A percentile compares a stretch with the other conserved stretches of the same genome.
Conservation (phyloP, 2,113 vertebrate species). For the Sigmodon hispidus region DNA sequence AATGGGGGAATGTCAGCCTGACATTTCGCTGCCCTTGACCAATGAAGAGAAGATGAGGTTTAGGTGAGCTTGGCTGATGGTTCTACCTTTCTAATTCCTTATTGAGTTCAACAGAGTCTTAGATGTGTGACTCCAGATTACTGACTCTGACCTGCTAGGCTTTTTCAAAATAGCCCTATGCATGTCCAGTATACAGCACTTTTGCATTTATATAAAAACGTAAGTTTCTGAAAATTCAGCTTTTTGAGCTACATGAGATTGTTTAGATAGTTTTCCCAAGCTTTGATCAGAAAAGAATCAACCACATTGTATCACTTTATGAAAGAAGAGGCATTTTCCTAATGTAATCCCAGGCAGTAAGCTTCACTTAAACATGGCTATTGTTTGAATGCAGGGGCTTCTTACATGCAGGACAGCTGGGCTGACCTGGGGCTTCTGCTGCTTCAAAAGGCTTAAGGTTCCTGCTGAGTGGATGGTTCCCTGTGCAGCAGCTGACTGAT, state of each 20-base stretch:
- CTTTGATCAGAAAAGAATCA: background rate
- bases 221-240: background rate
- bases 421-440: background rate
- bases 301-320: background rate
- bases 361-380: background rate
- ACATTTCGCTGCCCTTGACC: background rate
- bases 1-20: conserved; percentile 17
- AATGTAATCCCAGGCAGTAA: background rate
- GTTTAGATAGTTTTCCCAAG: background rate
- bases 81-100: background rate
- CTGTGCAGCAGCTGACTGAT: no score
- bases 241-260: background rate
- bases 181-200: background rate
- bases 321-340: conserved; percentile 39
- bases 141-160: background rate
- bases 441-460: no score
- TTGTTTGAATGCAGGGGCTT: background rate
- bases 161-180: background rate
- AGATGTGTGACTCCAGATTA: background rate
- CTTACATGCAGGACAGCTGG: background rate
- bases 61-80: background rate
- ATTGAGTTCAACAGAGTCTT: background rate
- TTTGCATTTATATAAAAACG: background rate
- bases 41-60: background rate
- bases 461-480: background rate